A percentile compares a stretch with the other conserved stretches of the same genome.
Conservation (phyloP, 2,797 vertebrate genomes). For the Coracias cyanogaster region DNA sequence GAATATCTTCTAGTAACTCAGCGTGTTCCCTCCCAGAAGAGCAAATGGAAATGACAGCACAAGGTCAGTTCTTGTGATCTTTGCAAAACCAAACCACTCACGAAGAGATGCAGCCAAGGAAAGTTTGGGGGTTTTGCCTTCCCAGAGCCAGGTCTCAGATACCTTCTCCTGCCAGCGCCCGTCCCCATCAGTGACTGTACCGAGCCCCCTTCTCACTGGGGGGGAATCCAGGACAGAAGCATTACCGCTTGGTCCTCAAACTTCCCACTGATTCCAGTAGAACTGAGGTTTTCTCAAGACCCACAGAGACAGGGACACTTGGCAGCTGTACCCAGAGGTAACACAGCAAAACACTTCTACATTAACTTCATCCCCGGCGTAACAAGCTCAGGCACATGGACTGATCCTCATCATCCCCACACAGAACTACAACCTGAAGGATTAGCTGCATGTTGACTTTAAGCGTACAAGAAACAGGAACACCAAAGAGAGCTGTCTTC, state of each 20-base stretch:
- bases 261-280: background rate
- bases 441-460: background rate
- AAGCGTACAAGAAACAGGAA: rapidly evolving
- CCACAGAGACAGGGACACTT: rapidly evolving
- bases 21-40: background rate
- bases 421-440: background rate
- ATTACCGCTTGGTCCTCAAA: background rate
- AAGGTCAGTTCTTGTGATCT: background rate
- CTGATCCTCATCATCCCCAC: rapidly evolving
- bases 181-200: background rate
- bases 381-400: background rate
- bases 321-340: background rate
- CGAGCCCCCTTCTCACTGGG: background rate
- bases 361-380: background rate
- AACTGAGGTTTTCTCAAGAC: background rate
- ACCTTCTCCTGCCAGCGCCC: background rate
- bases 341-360: background rate
- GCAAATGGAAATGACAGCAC: background rate
- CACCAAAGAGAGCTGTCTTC: background rate
- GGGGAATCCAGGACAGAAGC: rapidly evolving
- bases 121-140: background rate
- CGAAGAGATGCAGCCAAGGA: rapidly evolving
- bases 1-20: background rate
- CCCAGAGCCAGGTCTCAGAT: background rate
- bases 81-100: background rate